A percentile compares a stretch with the other conserved stretches of the same genome.
These are phyloP conservation scores for Lingula anatina DNA, from an alignment of 2,888 invertebrate species.

Conservation along the genomic window DNA sequence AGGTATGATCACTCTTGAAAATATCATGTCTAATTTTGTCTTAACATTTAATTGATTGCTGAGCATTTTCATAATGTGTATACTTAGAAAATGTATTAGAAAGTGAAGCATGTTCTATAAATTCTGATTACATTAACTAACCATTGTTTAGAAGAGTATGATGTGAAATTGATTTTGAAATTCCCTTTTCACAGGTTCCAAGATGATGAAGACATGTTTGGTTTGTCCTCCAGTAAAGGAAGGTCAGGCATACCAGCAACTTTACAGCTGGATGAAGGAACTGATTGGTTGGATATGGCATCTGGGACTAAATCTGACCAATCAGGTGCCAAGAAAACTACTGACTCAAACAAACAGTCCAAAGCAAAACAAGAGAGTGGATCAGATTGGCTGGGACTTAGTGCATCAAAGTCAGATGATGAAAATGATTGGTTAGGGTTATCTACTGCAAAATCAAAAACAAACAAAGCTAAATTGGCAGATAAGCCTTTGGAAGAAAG, in stretches of 20 bases:
- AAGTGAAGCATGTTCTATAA: too few species aligned
- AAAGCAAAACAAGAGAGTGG: not conserved
- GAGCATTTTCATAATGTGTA: too few species aligned
- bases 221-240: conserved; percentile 11
- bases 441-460: not conserved
- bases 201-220: conserved; percentile 58
- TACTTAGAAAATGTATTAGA: too few species aligned
- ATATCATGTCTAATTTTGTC: not conserved
- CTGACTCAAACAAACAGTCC: not conserved
- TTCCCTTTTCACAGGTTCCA: conserved; percentile 30
- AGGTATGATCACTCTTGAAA: conserved; percentile 57
- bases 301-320: conserved; percentile 1
- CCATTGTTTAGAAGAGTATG: too few species aligned
- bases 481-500: not conserved
- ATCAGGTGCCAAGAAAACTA: not conserved
- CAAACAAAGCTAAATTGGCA: too few species aligned
- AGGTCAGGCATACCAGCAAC: conserved; percentile 4
- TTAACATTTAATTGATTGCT: too few species aligned
- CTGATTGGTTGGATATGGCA: conserved; percentile 34
- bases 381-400: not conserved
- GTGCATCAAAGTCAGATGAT: not conserved
- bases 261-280: not conserved
- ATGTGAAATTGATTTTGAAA: too few species aligned
- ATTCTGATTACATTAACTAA: too few species aligned
- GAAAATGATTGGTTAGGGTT: not conserved